Percentiles rank a stretch among this genome's conserved stretches.
These are phyloP conservation scores for Mola mola DNA, from an alignment of 2,113 vertebrate species.

Conservation along the genomic window DNA sequence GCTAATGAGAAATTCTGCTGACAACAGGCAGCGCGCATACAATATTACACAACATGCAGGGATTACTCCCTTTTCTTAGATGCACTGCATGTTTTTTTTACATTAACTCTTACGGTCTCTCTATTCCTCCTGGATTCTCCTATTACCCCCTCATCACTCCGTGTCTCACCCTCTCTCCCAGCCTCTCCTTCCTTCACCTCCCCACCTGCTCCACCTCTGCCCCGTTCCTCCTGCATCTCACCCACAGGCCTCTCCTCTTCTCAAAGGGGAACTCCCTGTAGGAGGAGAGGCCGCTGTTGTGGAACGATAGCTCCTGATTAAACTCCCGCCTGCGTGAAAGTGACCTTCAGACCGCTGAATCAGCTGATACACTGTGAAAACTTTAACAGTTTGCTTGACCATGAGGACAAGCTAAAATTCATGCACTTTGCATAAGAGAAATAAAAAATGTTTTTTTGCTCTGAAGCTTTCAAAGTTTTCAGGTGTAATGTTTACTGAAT, in stretches of 20 bases:
- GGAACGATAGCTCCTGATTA: conserved; percentile 70
- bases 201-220: conserved; percentile 44
- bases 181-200: conserved; percentile 18
- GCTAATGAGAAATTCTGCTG: too few species aligned
- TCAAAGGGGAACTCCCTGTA: conserved; percentile 49
- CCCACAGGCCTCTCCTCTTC: conserved; percentile 16
- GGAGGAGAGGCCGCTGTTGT: conserved; percentile 47
- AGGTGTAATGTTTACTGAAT: too few species aligned
- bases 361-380: conserved; percentile 24
- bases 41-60: too few species aligned
- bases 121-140: neutral
- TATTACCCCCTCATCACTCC: neutral
- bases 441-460: too few species aligned
- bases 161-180: conserved; percentile 4
- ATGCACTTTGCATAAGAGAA: neutral
- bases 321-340: conserved; percentile 52
- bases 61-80: too few species aligned
- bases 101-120: too few species aligned
- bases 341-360: conserved; percentile 61
- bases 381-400: neutral
- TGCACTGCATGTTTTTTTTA: too few species aligned
- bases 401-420: neutral
- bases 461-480: too few species aligned
- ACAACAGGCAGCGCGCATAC: too few species aligned
- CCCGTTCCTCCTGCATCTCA: conserved; percentile 33